Conservation (phyloP, 2,888 invertebrate genomes). For the Stenotaenia linearis region DNA sequence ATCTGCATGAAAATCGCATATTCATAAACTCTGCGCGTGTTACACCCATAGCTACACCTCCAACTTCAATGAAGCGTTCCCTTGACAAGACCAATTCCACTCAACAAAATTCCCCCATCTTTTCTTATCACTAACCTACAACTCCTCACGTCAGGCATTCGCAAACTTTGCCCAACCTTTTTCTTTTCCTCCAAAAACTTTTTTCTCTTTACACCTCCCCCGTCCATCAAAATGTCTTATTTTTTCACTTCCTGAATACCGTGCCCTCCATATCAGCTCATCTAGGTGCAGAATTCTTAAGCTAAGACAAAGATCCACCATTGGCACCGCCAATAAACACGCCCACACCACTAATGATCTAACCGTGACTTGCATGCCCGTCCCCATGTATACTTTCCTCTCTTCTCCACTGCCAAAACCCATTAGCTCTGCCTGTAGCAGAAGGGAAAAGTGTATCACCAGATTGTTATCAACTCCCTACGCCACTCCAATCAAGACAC, state of each 20-base stretch:
- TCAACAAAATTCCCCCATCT: background rate
- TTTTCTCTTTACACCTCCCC: background rate
- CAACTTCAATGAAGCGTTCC: background rate
- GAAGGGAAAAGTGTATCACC: background rate
- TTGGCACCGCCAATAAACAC: background rate
- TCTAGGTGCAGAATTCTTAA: background rate
- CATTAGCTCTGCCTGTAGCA: background rate
- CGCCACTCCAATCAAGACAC: background rate
- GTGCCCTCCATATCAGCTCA: background rate
- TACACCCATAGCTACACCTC: background rate
- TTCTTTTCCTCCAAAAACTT: background rate
- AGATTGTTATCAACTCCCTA: background rate
- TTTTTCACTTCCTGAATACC: background rate
- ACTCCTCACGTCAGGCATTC: background rate
- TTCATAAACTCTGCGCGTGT: conserved; percentile 2
- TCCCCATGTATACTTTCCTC: background rate
- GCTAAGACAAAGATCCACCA: conserved; percentile 3
- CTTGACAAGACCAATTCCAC: conserved; percentile 19
- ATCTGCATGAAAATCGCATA: conserved; percentile 9
- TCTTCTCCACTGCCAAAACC: background rate
- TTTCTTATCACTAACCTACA: background rate
- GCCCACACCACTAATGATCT: conserved; percentile 7
- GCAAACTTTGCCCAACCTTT: background rate
- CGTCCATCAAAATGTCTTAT: background rate
- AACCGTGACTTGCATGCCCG: conserved; percentile 7